Conservation (phyloP, 2,113 vertebrate species). For the Lepidothrix coronata region DNA sequence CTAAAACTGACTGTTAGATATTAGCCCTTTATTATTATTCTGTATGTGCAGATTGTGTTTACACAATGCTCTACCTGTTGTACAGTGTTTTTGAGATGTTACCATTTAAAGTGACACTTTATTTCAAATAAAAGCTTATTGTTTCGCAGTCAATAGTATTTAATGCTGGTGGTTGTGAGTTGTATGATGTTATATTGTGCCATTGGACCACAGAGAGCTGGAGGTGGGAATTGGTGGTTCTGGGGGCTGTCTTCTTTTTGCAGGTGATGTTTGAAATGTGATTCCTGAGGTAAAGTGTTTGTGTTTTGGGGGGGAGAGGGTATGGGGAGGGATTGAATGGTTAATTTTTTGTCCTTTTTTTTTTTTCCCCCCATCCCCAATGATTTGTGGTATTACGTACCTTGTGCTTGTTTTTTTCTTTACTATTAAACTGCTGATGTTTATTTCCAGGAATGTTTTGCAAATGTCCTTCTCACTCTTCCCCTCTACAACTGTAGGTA, state of each 20-base stretch:
- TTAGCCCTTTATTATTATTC: conserved; percentile 42
- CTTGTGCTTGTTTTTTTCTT: conserved; percentile 73
- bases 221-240: conserved; percentile 63
- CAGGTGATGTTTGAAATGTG: conserved; percentile 78
- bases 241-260: conserved; percentile 69
- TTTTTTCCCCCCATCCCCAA: neutral
- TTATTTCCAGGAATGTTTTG: conserved; percentile 92
- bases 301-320: conserved; percentile 66
- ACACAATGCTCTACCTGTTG: conserved; percentile 65
- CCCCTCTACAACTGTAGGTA: conserved; percentile 94
- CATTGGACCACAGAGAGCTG: conserved; percentile 61
- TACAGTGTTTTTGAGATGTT: conserved; percentile 76
- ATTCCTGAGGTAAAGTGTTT: conserved; percentile 80
- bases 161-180: conserved; percentile 71
- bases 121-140: conserved; percentile 75
- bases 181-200: conserved; percentile 58
- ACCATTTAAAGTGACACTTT: conserved; percentile 68
- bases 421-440: conserved; percentile 87
- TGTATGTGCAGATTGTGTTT: conserved; percentile 73
- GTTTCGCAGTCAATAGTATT: conserved; percentile 70
- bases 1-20: conserved; percentile 60
- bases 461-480: conserved; percentile 88
- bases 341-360: neutral
- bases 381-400: conserved; percentile 62
- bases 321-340: conserved; percentile 48